These are phyloP conservation scores for Oscheius sp. DNA, from an alignment of 2,888 invertebrate genomes.

Conservation along the genomic window DNA sequence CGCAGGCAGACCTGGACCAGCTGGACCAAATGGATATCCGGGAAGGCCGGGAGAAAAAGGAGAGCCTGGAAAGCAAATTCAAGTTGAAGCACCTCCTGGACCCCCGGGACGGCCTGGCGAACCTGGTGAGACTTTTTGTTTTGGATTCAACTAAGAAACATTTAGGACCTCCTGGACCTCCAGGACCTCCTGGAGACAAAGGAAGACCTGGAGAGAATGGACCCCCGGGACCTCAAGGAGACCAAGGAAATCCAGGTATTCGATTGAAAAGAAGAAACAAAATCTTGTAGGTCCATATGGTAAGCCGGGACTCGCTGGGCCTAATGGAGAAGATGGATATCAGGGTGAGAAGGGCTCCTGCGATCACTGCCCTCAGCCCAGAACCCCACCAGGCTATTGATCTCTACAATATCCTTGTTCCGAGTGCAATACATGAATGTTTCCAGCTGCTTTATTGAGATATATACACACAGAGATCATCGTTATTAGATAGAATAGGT, in stretches of 20 bases:
- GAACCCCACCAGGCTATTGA: conserved; percentile 68
- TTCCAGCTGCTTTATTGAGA: too few relatives aligned
- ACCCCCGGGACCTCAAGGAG: conserved; percentile 63
- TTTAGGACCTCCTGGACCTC: conserved; percentile 59
- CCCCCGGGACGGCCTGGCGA: conserved; percentile 64
- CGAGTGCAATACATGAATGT: too few relatives aligned
- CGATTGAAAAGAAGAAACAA: not conserved
- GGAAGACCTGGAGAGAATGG: conserved; percentile 61
- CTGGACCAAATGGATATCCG: conserved; percentile 62
- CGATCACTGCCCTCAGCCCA: conserved; percentile 65
- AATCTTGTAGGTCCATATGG: conserved; percentile 54
- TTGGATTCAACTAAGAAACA: not conserved
- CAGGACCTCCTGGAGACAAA: conserved; percentile 61
- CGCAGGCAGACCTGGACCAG: conserved; percentile 53
- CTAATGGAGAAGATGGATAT: conserved; percentile 52
- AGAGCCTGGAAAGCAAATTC: conserved; percentile 44
- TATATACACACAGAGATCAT: not conserved
- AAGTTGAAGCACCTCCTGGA: conserved; percentile 57
- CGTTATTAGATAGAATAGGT: not conserved
- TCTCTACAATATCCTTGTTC: not conserved
- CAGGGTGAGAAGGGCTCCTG: conserved; percentile 61
- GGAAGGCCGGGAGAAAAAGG: conserved; percentile 64
- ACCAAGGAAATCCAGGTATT: conserved; percentile 65
- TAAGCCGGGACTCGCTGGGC: conserved; percentile 60
- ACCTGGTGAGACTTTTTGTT: not conserved